phyloP scores from a whole-genome alignment of 2,888 invertebrate species.

The Baccha elongata region DNA sequence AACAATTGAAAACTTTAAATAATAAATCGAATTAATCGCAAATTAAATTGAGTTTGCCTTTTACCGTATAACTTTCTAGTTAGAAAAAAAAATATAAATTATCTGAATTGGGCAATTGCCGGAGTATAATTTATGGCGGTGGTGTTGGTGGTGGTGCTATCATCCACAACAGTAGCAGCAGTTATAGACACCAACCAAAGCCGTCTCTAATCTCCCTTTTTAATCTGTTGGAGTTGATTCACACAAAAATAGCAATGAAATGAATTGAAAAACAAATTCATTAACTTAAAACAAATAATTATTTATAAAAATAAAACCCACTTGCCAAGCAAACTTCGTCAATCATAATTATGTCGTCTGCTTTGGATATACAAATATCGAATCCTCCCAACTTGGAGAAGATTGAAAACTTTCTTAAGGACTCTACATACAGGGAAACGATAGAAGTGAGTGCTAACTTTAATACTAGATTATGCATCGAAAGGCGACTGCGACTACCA shows the following conservation, averaged over 20 bases:
- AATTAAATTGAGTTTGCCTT: background rate
- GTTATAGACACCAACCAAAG: constrained; percentile 49
- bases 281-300: background rate
- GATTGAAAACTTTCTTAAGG: constrained; percentile 92
- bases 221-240: constrained; percentile 40
- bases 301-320: constrained; percentile 45
- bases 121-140: constrained; percentile 70
- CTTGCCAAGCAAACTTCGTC: constrained; percentile 10
- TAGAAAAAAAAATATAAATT: constrained; percentile 49
- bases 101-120: constrained; percentile 68
- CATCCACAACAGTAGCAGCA: constrained; percentile 42
- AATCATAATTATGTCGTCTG: constrained; percentile 83
- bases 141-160: constrained; percentile 70
- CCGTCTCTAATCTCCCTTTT: constrained; percentile 53
- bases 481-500: constrained; percentile 95
- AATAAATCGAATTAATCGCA: background rate
- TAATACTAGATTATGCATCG: constrained; percentile 95
- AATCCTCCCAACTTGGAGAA: constrained; percentile 88
- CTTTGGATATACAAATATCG: constrained; percentile 86
- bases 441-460: constrained; percentile 97
- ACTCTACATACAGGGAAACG: constrained; percentile 94
- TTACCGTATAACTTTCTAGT: constrained; percentile 21
- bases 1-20: background rate
- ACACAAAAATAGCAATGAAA: constrained; percentile 34
- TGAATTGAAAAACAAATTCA: constrained; percentile 47